Evolutionary conservation across 1,140 invertebrate genomes (phyloP), one percentile per base, ranked within the genome.

Genomic region (Penaeus vannamei): DNA sequence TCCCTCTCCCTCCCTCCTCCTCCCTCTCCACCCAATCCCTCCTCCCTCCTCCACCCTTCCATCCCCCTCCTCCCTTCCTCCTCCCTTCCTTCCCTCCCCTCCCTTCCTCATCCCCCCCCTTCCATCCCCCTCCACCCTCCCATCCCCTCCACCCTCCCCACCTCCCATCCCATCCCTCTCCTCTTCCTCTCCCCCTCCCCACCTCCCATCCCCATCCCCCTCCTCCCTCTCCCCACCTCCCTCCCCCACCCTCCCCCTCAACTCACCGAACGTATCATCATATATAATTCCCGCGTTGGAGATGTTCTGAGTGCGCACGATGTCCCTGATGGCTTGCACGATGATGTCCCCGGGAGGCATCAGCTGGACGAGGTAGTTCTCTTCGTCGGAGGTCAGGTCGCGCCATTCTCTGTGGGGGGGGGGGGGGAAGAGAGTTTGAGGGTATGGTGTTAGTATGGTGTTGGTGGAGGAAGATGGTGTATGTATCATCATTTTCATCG

Each of bases 201-300:
- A 53, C 53, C 53, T 10, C 8, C 53, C 12, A 0, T 17, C 53
- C 53, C 14, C 77, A 79, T 29, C 77, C 0, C 32, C 32, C 46
- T 79, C 8, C 77, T 42, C 76, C 36, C 76, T 19, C 77, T 46
- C 42, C 46, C 77, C 53, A 17, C 46, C 36, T 46, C 77, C 46
- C 36, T 53, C 77, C 53, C 77, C 46, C 42, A 23, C 36, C 46
- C 77, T 80, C 20, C 22, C 23, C 46, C 53, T 12, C 8, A 0
- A 53, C 53, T 53, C 53, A 97, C 96, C 96, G 92, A 98, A 98
- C 36, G 95, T 95, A 20, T 96, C 94, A 92, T 98, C 97, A 92
- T 97, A 98, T 14, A 98, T 94, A 72, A 98, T 96, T 4, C 97
- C 98, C 29, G 97, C 97, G 93, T 97, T 98, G 23, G 96, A 97